Evolutionary conservation across 2,113 vertebrate genomes (phyloP), one percentile per base, ranked within the genome.

Genomic region (Anas platyrhynchos): DNA sequence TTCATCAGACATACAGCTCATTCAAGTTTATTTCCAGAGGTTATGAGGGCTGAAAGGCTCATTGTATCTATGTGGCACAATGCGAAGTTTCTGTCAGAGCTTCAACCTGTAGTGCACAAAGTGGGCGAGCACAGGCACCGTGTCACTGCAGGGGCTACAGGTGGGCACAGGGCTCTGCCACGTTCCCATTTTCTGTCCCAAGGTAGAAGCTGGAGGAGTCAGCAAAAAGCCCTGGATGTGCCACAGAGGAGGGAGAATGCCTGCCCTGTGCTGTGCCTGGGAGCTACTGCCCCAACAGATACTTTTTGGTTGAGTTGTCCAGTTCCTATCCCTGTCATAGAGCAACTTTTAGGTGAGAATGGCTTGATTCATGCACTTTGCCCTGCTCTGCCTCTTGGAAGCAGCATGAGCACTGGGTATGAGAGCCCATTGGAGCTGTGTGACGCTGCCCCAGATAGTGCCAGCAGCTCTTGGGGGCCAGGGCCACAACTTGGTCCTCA

Each of bases 361-460:
- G 34, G 12, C 16, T 38, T 8, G 27, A 17, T 41, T 63, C 22
- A 8, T 21, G 3, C 27, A 4, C 15, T 6, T 18, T 11, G 14
- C 21, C 36, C 27, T 22, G n/a, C 26, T 72, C 27, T 7, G 13
- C 34, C 34, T 38, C 50, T 20, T 12, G 48, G 20, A 36, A 31
- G 71, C 13, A 16, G 27, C 26, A 15, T 18, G 13, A 18, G 6
- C 27, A 5, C 13, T 38, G 32, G 22, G 32, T 23, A n/a, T 16
- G 15, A 18, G 68, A 48, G 25, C 25, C 59, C 6, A 1, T 14
- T 1, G 0, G 79, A 83, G 41, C 74, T 11, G 0, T 1, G 54
- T 16, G 86, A 36, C 46, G 83, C 13, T 32, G 0, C 32, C 0
- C 1, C 2, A 3, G 18, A 34, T 52, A 0, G 2, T 8, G 34